Conservation (phyloP, 2,113 vertebrate genomes). For the Glareola pratincola region DNA sequence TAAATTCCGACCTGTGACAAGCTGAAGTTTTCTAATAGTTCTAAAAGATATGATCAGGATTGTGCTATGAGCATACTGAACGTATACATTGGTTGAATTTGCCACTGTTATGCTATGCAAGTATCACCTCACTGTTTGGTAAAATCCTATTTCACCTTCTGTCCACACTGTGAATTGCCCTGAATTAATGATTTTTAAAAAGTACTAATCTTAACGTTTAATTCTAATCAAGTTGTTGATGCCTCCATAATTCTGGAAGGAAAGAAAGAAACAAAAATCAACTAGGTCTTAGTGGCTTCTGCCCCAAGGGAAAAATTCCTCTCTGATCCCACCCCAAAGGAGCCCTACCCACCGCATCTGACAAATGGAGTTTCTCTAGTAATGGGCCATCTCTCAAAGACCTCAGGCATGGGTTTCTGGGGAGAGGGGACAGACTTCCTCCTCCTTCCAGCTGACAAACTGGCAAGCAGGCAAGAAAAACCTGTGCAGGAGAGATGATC, state of each 20-base stretch:
- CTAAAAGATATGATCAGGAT: not conserved
- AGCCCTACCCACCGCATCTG: not conserved
- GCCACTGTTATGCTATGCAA: not conserved
- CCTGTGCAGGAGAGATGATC: not conserved
- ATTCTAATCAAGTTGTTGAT: not conserved
- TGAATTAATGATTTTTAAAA: not conserved
- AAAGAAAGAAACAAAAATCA: not conserved
- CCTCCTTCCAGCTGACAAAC: not conserved
- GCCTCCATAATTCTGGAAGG: not conserved
- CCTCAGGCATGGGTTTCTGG: not conserved
- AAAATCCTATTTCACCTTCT: not conserved
- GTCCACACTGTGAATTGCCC: not conserved
- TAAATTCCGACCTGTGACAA: not conserved
- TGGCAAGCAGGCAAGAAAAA: not conserved
- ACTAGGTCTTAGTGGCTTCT: not conserved
- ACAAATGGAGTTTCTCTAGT: not conserved
- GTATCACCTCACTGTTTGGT: not conserved
- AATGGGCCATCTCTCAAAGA: not conserved
- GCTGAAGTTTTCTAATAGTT: not conserved
- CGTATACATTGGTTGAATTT: not conserved
- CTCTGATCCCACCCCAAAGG: not conserved
- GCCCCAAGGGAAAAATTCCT: not conserved
- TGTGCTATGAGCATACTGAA: not conserved
- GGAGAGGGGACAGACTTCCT: not conserved
- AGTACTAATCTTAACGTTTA: not conserved